These are phyloP conservation scores for Lasioglossum figueresi DNA, from an alignment of 2,888 invertebrate genomes.

Conservation along the genomic window DNA sequence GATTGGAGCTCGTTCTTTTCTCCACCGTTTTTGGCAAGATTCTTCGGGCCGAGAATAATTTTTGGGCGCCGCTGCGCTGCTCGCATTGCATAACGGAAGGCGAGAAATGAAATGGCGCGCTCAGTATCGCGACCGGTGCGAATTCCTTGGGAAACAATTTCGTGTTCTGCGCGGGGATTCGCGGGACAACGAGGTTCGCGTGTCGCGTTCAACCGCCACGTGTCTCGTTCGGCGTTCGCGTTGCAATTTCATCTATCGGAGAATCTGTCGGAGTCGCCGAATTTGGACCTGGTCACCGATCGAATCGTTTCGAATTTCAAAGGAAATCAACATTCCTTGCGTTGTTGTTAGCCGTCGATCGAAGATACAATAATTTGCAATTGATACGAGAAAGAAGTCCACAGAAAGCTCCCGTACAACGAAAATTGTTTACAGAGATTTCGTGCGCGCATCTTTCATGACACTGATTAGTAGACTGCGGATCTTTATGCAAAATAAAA, in stretches of 20 bases:
- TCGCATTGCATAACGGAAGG: constrained; percentile 43
- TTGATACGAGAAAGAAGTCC: background rate
- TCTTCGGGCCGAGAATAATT: constrained; percentile 48
- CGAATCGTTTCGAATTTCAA: background rate
- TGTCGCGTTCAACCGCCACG: background rate
- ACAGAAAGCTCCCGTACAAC: background rate
- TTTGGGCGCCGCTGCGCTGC: constrained; percentile 22
- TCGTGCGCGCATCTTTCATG: no score
- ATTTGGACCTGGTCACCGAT: background rate
- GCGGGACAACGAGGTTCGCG: constrained; percentile 40
- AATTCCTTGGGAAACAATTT: constrained; percentile 37
- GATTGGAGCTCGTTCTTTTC: background rate
- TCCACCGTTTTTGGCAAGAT: constrained; percentile 51
- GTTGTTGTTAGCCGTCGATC: background rate
- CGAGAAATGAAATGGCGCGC: constrained; percentile 41
- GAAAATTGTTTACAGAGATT: background rate
- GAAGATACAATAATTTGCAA: background rate
- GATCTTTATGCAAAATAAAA: no score
- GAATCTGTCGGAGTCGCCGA: background rate
- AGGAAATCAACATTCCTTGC: background rate
- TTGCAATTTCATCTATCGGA: background rate
- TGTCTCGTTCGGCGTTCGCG: background rate
- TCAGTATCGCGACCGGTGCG: constrained; percentile 7
- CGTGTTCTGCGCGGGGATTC: constrained; percentile 4
- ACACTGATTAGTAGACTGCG: no score